Percentiles rank a stretch among this genome's conserved stretches.
Conservation (phyloP, 2,888 invertebrate genomes). For the Cremastinae sp. region DNA sequence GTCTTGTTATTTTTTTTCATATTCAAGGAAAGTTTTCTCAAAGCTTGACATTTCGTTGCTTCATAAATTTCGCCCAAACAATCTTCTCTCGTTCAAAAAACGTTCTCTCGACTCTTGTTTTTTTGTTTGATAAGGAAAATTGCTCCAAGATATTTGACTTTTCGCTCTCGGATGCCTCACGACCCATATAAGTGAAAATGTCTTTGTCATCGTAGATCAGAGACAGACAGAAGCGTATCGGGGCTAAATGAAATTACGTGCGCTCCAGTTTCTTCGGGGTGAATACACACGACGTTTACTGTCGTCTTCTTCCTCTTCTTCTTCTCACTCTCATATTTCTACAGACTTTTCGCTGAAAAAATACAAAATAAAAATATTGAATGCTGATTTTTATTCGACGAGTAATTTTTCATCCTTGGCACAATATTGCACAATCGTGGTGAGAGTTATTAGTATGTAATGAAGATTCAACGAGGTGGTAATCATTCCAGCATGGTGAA, state of each 20-base stretch:
- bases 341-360: background rate
- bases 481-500: constrained; percentile 9
- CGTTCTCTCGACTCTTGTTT: no score
- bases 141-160: no score
- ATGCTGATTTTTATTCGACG: background rate
- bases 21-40: no score
- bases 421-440: constrained; percentile 29
- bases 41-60: no score
- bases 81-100: no score
- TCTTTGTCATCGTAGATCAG: background rate
- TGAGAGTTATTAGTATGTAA: constrained; percentile 38
- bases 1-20: no score
- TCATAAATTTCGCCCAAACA: no score
- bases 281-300: constrained; percentile 21
- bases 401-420: background rate
- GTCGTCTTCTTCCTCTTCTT: background rate
- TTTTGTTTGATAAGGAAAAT: no score
- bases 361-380: no score
- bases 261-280: constrained; percentile 59
- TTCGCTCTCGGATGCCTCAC: background rate
- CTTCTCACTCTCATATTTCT: background rate
- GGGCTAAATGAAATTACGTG: constrained; percentile 60
- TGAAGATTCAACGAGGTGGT: constrained; percentile 60
- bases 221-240: constrained; percentile 17
- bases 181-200: background rate